Base-by-base conservation (phyloP, 2,888 invertebrate genomes). In the Mystacides longicornis region DNA sequence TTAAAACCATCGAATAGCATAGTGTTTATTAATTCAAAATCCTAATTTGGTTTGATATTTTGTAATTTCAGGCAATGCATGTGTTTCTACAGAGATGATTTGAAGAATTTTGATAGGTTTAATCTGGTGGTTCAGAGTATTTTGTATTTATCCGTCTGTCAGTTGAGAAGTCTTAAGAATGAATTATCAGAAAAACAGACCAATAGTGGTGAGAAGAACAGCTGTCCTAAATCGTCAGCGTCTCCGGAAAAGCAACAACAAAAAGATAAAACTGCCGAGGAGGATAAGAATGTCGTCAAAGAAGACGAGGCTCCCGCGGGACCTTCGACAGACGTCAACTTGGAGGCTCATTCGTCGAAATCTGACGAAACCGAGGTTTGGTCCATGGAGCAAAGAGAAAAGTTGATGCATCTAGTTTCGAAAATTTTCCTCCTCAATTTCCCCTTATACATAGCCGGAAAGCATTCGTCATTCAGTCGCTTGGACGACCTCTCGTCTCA, bases 31-130 rank as follows among this genome's bases (percentile, higher is more conserved):
- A n/a, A n/a, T n/a, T n/a, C n/a, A n/a, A n/a, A n/a, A n/a, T n/a
- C n/a, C n/a, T n/a, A n/a, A n/a, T n/a, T n/a, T n/a, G n/a, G n/a
- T n/a, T n/a, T n/a, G n/a, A 27, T 27, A 27, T 56, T 63, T 62
- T 60, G 68, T 60, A 61, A 48, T 78, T 81, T 58, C 71, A 92
- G 93, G 69, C 94, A 95, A 77, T 95, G 95, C 69, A 92, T 93
- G 87, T 95, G 95, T 73, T 89, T 93, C 73, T 94, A 91, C 72
- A 83, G 93, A 64, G 94, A 94, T 64, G 94, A 94, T 75, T 83
- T 85, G 56, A 93, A 93, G 72, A 94, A 94, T 73, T 89, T 92
- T 73, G 94, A 94, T 69, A 82, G 92, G 64, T 90, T 94, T 71
- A 92, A 92, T 71, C 80, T 89, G 67, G 80, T 95, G 64, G 87